These are phyloP conservation scores for Ailuropoda melanoleuca DNA, from an alignment of 2,113 vertebrate species.

Conservation along the genomic window DNA sequence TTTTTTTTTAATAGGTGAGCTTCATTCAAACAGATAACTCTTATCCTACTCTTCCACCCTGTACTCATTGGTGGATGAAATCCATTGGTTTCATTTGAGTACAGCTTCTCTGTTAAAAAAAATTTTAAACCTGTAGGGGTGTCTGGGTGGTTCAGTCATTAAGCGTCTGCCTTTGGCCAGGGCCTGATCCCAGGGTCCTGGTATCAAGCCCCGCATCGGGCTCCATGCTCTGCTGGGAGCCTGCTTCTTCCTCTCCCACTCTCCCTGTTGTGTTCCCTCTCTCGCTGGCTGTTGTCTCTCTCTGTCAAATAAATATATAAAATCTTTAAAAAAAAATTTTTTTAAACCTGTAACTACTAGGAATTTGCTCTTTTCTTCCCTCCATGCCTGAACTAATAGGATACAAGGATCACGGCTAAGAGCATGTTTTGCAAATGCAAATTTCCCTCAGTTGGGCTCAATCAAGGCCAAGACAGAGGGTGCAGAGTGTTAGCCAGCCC, in stretches of 20 bases:
- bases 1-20: not conserved
- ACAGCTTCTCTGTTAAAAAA: not conserved
- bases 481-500: not conserved
- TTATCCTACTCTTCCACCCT: not conserved
- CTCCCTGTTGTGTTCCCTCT: too few species aligned
- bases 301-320: too few species aligned
- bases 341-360: not conserved
- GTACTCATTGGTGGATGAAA: not conserved
- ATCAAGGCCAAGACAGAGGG: not conserved
- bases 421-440: not conserved
- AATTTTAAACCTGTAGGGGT: not conserved
- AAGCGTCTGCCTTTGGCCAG: too few species aligned
- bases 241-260: too few species aligned
- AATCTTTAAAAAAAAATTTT: too few species aligned
- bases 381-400: not conserved
- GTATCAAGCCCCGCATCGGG: too few species aligned
- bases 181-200: too few species aligned
- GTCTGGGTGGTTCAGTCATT: too few species aligned
- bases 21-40: not conserved
- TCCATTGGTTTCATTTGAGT: not conserved
- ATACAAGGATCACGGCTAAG: not conserved
- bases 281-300: too few species aligned
- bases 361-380: not conserved
- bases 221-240: too few species aligned
- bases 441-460: not conserved